Conservation (phyloP, 2,113 vertebrate genomes). For the Otocyon megalotis region DNA sequence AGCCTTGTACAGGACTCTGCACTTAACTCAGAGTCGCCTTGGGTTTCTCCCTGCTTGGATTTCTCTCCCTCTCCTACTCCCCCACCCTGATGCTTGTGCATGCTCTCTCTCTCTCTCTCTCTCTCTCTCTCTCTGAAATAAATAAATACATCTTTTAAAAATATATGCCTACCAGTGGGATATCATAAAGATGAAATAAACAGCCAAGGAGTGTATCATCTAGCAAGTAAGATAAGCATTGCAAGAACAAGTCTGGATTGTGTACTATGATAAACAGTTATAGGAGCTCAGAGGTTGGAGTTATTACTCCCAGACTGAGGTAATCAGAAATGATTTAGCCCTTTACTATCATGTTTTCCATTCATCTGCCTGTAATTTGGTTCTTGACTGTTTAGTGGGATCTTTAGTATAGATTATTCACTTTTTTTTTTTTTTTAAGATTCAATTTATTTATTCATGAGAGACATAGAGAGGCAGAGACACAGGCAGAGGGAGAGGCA, state of each 20-base stretch:
- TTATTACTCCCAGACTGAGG: not conserved
- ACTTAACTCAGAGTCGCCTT: not conserved
- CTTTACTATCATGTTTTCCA: not conserved
- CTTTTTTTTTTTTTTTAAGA: too few species aligned
- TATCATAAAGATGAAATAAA: constrained; percentile 12
- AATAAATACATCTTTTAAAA: not conserved
- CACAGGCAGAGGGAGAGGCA: too few species aligned
- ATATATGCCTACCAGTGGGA: not conserved
- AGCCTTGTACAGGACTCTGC: not conserved
- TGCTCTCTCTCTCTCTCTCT: not conserved
- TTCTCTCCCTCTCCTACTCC: not conserved
- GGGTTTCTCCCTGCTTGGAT: not conserved
- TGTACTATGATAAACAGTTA: not conserved
- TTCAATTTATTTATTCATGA: too few species aligned
- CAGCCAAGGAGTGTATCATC: not conserved
- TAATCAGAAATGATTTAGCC: not conserved
- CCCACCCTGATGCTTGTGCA: too few species aligned
- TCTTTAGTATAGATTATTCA: not conserved
- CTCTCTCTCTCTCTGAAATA: not conserved
- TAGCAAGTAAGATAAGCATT: not conserved
- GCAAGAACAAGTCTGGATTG: not conserved
- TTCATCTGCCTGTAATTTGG: not conserved
- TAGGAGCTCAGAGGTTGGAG: not conserved
- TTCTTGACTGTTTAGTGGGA: not conserved
- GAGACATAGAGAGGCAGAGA: too few species aligned